Conservation (phyloP, 2,797 vertebrate genomes). For the Schizopygopsis malacanthus region DNA sequence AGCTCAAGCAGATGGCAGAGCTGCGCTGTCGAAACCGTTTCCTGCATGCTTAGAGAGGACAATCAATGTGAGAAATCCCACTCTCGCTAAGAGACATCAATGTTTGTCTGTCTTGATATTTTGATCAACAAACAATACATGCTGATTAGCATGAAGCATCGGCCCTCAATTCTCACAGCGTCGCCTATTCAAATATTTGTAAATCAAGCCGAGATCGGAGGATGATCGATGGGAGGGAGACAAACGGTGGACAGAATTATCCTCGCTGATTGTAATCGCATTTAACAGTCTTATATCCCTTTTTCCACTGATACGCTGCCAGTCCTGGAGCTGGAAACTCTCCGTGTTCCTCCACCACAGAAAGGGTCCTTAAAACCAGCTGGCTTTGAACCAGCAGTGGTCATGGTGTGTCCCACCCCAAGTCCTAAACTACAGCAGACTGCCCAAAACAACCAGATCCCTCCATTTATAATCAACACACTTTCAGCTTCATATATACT, state of each 20-base stretch:
- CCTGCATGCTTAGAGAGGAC: slow-evolving; percentile 26
- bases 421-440: neutral
- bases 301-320: neutral
- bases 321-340: neutral
- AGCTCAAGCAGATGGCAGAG: slow-evolving; percentile 45
- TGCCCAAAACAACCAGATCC: neutral
- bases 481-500: neutral
- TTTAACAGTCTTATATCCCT: neutral
- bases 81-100: neutral
- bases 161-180: slow-evolving; percentile 4
- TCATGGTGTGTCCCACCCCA: neutral
- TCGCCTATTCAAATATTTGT: slow-evolving; percentile 34
- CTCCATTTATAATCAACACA: neutral
- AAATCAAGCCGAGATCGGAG: slow-evolving; percentile 16
- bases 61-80: slow-evolving; percentile 22
- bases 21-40: slow-evolving; percentile 14
- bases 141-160: slow-evolving; percentile 32
- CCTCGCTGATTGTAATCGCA: slow-evolving; percentile 2
- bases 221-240: slow-evolving; percentile 28
- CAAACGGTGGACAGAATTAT: neutral
- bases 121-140: slow-evolving; percentile 46
- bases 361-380: neutral
- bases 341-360: neutral
- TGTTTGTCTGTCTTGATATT: slow-evolving; percentile 37
- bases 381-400: neutral